Conservation (phyloP, 2,113 vertebrate species). For the Microtus ochrogaster region DNA sequence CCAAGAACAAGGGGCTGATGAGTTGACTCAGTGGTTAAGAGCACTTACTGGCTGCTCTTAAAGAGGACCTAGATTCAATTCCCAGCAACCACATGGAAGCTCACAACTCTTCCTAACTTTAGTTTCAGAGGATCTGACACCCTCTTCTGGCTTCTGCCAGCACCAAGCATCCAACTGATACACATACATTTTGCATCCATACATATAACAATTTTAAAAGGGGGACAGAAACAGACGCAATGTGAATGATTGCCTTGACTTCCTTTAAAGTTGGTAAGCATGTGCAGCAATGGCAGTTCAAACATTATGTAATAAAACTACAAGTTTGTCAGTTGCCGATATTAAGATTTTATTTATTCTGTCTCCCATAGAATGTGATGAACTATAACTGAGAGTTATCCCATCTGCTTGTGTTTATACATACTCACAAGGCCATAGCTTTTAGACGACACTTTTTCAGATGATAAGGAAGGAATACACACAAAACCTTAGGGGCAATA, state of each 20-base stretch:
- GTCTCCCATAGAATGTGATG: background rate
- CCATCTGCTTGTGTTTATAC: constrained; percentile 26
- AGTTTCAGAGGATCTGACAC: background rate
- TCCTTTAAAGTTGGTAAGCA: constrained; percentile 65
- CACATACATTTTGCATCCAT: background rate
- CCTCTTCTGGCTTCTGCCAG: background rate
- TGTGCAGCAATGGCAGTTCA: background rate
- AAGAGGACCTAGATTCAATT: background rate
- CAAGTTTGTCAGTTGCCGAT: constrained; percentile 39
- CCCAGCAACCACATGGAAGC: background rate
- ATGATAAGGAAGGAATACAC: background rate
- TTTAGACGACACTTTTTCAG: constrained; percentile 32
- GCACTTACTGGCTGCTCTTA: background rate
- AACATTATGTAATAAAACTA: constrained; percentile 43
- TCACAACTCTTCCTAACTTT: background rate
- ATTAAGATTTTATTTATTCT: constrained; percentile 58
- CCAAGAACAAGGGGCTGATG: constrained; percentile 20
- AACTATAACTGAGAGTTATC: background rate
- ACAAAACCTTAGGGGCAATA: background rate
- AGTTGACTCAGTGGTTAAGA: background rate
- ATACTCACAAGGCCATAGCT: constrained; percentile 8
- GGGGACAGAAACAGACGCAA: constrained; percentile 12
- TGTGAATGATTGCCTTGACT: constrained; percentile 21
- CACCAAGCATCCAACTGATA: background rate
- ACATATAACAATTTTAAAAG: background rate